Base-by-base conservation (phyloP, 2,113 vertebrate genomes). In the Ptilonorhynchus violaceus region DNA sequence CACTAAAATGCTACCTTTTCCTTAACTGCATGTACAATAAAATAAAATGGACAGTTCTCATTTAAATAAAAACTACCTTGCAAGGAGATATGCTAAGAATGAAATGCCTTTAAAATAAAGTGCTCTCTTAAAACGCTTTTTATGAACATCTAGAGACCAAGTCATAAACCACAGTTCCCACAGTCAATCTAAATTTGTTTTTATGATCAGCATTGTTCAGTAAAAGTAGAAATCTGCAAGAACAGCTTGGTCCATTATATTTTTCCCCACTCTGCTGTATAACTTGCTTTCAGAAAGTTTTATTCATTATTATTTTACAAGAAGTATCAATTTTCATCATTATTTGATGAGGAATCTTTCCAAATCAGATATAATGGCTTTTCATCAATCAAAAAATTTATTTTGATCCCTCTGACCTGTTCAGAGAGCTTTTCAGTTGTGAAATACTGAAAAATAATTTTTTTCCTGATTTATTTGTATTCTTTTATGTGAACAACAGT, bases 61-160 rank as follows among this genome's bases (percentile, higher is more conserved):
- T 93, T 73, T 83, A 89, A 93, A 70, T 50, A 81, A 81, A 83
- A 97, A 72, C 69, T 50, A 8, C 15, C 59, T 84, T 68, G 25
- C 37, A 72, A 92, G 56, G 53, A 95, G 31, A 63, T 60, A 46
- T 50, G 12, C 30, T 87, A 93, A 92, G 83, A 94, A 89, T 78
- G 52, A 90, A 69, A 92, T 2, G 30, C 56, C 90, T 92, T 95
- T 92, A 85, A 96, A 97, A 96, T 73, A 77, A 96, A 96, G 35
- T 94, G 17, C 46, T 96, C 50, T 82, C 63, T 96, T 93, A 92
- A 97, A 97, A 86, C 59, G 58, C 9, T 37, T 94, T 97, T 96
- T 94, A 97, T 94, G 89, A 97, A 96, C 89, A 94, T 68, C 92
- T 80, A 78, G 95, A 97, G 96, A 97, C 74, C 42, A 95, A 68